Evolutionary conservation across 2,797 vertebrate genomes (phyloP), one percentile per base, ranked within the genome.

Genomic region (Lates japonicus): DNA sequence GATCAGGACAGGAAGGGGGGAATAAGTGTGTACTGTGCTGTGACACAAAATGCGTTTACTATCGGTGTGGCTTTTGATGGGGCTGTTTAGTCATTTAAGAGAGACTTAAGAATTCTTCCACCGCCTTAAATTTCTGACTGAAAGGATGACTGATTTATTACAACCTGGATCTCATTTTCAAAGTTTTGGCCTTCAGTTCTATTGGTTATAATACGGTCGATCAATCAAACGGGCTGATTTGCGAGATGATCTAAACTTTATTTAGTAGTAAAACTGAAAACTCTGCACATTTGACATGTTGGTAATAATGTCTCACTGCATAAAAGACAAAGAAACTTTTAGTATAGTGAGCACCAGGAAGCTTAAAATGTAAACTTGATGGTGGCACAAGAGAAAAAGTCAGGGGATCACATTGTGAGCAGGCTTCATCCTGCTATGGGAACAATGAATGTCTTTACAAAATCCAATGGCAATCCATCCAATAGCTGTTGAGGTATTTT

Each of bases 1-100:
- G 4, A 49, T 62, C 51, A 39, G 44, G 20, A 52, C 71, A 76
- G 57, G 51, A 75, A 77, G 76, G 19, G 25, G 46, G 48, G 13
- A 68, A 63, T 31, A 51, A 61, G 35, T 9, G 37, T 51, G 5
- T 29, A 59, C 58, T 39, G 52, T 25, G 55, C 58, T 33, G 14
- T 25, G 35, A 48, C 2, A 20, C 31, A 58, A 60, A 46, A 60
- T 35, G 9, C 46, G 19, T 49, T 14, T 16, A 57, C 9, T 14
- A 4, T 35, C 35, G 22, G 11, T 67, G 39, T 29, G 65, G 19
- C 22, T 55, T 29, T 16, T 39, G 8, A 41, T 22, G 14, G 13
- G 8, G 19, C 41, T 25, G 8, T 63, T 59, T 31, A 48, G 29
- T 0, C 55, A 8, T 44, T 19, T 41, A 7, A 55, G 7, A 9